Percentiles rank a stretch among this genome's conserved stretches.
Conservation (phyloP, 2,113 vertebrate species). For the Pimephales promelas region DNA sequence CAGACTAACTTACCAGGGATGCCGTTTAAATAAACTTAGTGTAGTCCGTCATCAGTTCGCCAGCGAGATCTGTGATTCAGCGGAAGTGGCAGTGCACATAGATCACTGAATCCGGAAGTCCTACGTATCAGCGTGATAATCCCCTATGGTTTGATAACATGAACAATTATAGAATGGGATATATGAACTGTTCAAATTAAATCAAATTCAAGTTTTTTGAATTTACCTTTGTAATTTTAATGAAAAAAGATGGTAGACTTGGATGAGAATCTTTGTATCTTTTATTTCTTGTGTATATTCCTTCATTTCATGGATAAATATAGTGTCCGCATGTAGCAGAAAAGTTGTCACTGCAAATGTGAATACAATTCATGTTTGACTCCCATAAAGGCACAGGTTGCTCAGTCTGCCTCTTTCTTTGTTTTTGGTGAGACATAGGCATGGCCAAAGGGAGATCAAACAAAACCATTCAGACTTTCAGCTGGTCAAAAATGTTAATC, state of each 20-base stretch:
- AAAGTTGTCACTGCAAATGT: background rate
- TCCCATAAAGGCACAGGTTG: constrained; percentile 8
- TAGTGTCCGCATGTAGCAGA: background rate
- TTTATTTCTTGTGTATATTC: background rate
- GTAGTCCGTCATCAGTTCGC: too few relatives aligned
- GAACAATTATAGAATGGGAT: background rate
- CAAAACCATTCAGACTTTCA: background rate
- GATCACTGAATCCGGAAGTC: too few relatives aligned
- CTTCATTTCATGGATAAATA: background rate
- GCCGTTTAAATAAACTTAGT: too few relatives aligned
- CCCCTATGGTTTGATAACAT: too few relatives aligned
- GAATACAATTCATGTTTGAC: background rate
- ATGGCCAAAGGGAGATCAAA: background rate
- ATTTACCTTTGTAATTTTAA: background rate
- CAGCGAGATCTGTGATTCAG: too few relatives aligned
- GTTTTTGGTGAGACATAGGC: background rate
- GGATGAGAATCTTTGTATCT: background rate
- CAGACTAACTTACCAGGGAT: too few relatives aligned
- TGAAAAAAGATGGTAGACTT: background rate
- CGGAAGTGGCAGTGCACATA: too few relatives aligned
- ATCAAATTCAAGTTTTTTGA: background rate
- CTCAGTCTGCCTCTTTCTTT: constrained; percentile 11
- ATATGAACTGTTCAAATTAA: background rate
- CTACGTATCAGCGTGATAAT: too few relatives aligned
- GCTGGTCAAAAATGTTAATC: background rate